These are phyloP conservation scores for Phalacrocorax carbo DNA, from an alignment of 2,113 vertebrate genomes.

Conservation along the genomic window DNA sequence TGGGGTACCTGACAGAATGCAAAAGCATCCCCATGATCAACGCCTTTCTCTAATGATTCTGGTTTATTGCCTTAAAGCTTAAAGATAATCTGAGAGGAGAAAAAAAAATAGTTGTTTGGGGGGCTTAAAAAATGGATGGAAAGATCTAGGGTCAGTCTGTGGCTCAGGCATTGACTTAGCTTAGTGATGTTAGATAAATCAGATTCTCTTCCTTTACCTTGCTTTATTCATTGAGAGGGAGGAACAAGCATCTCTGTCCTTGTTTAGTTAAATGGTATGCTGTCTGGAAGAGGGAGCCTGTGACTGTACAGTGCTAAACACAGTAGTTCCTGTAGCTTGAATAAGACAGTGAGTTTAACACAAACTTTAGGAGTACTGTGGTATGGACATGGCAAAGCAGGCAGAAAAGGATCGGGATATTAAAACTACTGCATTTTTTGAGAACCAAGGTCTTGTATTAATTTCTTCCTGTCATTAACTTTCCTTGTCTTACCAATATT, in stretches of 20 bases:
- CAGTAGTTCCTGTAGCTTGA: background rate
- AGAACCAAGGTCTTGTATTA: background rate
- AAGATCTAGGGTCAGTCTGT: background rate
- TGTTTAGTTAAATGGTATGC: background rate
- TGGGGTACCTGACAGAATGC: background rate
- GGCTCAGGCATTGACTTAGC: background rate
- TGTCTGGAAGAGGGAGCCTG: background rate
- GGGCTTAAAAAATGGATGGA: background rate
- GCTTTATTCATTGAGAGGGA: background rate
- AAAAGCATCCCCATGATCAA: background rate
- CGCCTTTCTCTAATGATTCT: background rate
- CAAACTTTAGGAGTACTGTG: background rate
- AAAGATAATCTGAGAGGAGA: background rate
- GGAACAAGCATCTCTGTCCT: background rate
- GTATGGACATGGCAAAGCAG: background rate
- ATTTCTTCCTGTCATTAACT: constrained; percentile 30
- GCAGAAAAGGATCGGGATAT: background rate
- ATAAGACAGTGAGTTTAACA: background rate
- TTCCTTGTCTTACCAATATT: background rate
- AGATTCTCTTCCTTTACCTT: background rate
- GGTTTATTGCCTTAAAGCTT: background rate
- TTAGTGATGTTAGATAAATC: background rate
- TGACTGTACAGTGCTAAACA: background rate
- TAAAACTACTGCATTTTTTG: background rate
- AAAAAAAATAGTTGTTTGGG: background rate